Percentiles rank a stretch among this genome's conserved stretches.
Evolutionary conservation across 2,888 invertebrate genomes (phyloP).

Genomic region (Apamea crenata): DNA sequence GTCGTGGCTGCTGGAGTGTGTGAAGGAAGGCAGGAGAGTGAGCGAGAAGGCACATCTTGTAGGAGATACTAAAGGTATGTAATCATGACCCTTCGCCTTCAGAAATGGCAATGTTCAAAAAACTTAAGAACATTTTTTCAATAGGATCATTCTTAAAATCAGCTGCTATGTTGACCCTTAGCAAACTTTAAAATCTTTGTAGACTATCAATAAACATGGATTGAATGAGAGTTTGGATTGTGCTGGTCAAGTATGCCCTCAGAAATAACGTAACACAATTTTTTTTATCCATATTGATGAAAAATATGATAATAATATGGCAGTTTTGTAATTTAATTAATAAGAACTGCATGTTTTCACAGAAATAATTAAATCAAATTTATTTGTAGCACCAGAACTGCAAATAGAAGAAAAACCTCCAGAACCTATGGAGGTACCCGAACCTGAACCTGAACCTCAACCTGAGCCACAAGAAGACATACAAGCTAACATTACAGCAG

Average conservation of each 20-base stretch:
- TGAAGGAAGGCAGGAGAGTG: conserved; percentile 87
- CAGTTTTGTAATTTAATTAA: background rate
- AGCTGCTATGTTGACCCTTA: background rate
- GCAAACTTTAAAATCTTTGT: background rate
- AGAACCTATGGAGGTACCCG: conserved; percentile 20
- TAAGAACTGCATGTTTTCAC: background rate
- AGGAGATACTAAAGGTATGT: conserved; percentile 89
- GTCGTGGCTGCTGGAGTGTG: conserved; percentile 94
- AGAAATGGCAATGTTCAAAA: background rate
- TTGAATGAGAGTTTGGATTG: background rate
- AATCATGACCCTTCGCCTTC: background rate
- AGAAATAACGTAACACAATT: too few species aligned
- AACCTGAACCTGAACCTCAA: conserved; percentile 14
- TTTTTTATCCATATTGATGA: too few species aligned
- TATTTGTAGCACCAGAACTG: conserved; percentile 71
- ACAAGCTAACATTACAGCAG: conserved; percentile 42
- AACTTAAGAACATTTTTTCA: background rate
- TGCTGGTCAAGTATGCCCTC: background rate
- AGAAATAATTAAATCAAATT: background rate
- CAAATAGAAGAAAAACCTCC: conserved; percentile 49
- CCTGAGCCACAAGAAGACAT: background rate
- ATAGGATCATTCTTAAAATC: background rate
- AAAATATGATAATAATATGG: too few species aligned
- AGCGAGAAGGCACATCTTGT: conserved; percentile 91
- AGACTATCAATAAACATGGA: background rate